Conservation (phyloP, 1,140 invertebrate genomes). For the Lucilia sericata region DNA sequence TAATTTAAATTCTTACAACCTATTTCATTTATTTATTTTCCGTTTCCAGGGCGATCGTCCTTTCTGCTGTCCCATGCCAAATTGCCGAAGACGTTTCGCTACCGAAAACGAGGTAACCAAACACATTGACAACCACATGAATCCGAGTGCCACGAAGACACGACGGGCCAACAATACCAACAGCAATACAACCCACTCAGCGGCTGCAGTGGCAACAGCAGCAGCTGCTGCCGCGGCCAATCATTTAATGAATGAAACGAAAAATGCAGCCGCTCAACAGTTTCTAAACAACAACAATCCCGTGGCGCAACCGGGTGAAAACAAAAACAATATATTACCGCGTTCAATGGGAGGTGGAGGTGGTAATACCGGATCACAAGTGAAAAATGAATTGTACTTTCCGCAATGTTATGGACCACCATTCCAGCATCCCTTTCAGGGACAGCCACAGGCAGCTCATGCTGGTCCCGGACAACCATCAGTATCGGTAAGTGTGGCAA, state of each 20-base stretch:
- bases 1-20: too few species aligned
- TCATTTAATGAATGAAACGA: conserved; percentile 64
- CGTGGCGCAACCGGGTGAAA: conserved; percentile 65
- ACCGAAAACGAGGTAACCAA: conserved; percentile 89
- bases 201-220: conserved; percentile 49
- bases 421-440: conserved; percentile 78
- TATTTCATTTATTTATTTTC: background rate
- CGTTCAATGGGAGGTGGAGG: conserved; percentile 58
- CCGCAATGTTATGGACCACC: conserved; percentile 86
- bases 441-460: conserved; percentile 64
- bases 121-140: conserved; percentile 91
- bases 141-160: conserved; percentile 82
- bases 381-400: conserved; percentile 87
- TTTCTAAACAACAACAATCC: conserved; percentile 67
- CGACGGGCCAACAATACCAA: conserved; percentile 70
- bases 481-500: conserved; percentile 63
- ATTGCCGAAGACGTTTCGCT: conserved; percentile 84
- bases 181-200: conserved; percentile 46
- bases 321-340: conserved; percentile 69
- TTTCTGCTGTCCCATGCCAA: conserved; percentile 92
- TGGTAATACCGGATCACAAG: conserved; percentile 65
- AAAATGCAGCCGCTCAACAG: conserved; percentile 61
- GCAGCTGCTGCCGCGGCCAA: conserved; percentile 60
- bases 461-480: conserved; percentile 56
- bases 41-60: conserved; percentile 83